Conservation (phyloP, 2,888 invertebrate species). For the Andrena bicolor region DNA sequence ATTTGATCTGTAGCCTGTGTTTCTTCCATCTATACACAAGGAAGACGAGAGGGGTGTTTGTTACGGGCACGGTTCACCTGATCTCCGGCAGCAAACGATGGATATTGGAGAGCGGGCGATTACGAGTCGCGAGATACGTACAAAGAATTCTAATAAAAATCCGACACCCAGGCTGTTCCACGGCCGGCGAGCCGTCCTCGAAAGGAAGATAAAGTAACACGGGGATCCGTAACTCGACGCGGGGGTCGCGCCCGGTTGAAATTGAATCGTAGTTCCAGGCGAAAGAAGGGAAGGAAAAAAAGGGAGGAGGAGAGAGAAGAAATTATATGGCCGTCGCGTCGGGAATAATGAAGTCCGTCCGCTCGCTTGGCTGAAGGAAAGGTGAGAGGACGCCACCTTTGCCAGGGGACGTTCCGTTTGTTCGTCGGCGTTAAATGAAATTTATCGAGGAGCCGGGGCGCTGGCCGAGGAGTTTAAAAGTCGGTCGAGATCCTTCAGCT, state of each 20-base stretch:
- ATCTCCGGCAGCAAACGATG: conserved; percentile 42
- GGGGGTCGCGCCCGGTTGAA: conserved; percentile 49
- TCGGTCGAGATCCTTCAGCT: neutral
- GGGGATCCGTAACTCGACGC: conserved; percentile 64
- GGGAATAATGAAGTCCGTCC: conserved; percentile 55
- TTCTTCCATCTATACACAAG: neutral
- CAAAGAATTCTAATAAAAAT: conserved; percentile 74
- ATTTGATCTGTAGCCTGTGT: too few species aligned
- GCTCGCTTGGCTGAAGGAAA: neutral
- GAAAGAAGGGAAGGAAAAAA: conserved; percentile 29
- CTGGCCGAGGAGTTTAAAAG: neutral
- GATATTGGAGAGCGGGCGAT: conserved; percentile 49
- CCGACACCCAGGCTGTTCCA: conserved; percentile 60
- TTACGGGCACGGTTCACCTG: conserved; percentile 46
- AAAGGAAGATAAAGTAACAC: conserved; percentile 68
- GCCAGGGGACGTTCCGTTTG: neutral
- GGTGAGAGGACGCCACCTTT: conserved; percentile 22
- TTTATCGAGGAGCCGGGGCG: conserved; percentile 1
- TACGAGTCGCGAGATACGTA: conserved; percentile 43
- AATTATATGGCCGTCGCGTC: conserved; percentile 45
- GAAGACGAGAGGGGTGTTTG: conserved; percentile 3
- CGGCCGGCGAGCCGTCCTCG: conserved; percentile 40
- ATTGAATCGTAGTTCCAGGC: conserved; percentile 62
- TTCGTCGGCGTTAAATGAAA: conserved; percentile 23
- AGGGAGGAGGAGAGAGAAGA: too few species aligned